phyloP scores from a whole-genome alignment of 2,113 vertebrate genomes.

The Leuciscus idus region DNA sequence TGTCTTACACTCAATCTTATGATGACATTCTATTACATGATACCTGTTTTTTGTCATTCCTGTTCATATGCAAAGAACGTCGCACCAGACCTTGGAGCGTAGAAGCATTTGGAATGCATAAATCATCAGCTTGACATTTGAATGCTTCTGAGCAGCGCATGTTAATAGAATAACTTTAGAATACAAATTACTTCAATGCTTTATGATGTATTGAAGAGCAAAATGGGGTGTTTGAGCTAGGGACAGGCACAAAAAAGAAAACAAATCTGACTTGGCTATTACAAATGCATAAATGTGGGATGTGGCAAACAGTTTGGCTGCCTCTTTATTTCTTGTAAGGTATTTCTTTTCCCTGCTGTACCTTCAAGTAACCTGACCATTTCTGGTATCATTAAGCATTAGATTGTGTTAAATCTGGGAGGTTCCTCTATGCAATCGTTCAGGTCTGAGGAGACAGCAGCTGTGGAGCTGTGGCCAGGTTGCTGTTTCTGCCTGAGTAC shows the following conservation, averaged over 20 bases:
- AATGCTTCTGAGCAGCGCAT: constrained; percentile 31
- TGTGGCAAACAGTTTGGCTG: neutral
- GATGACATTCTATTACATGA: constrained; percentile 37
- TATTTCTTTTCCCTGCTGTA: neutral
- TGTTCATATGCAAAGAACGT: constrained; percentile 38
- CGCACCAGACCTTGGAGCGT: constrained; percentile 11
- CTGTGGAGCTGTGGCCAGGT: neutral
- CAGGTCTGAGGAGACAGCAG: neutral
- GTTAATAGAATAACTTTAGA: constrained; percentile 42
- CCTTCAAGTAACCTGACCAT: neutral
- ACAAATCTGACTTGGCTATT: constrained; percentile 19
- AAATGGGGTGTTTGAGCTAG: neutral
- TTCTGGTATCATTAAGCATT: neutral
- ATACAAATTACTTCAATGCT: constrained; percentile 27
- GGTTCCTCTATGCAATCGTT: neutral
- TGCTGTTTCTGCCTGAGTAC: neutral
- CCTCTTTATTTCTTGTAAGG: neutral
- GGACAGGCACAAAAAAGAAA: constrained; percentile 19
- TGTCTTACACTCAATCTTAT: constrained; percentile 21
- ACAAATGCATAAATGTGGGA: neutral
- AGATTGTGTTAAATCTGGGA: neutral
- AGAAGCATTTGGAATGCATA: constrained; percentile 40
- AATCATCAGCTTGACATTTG: constrained; percentile 47
- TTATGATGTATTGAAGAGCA: constrained; percentile 28
- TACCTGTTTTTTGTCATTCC: constrained; percentile 33